Conservation (phyloP, 2,888 invertebrate species). For the Exocentrus adspersus region DNA sequence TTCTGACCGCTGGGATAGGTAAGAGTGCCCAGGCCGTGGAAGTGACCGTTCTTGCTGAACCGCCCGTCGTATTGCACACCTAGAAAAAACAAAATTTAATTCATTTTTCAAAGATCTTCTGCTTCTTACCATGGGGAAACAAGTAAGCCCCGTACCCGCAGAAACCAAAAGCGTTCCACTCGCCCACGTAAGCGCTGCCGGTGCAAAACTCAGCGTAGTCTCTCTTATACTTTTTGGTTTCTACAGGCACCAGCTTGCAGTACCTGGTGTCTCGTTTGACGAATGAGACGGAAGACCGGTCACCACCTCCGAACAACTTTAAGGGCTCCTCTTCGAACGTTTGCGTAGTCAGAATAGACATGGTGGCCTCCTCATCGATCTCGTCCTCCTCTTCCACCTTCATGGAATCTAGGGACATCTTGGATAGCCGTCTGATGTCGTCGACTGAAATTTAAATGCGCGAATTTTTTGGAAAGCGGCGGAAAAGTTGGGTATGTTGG, state of each 20-base stretch:
- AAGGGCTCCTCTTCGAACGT: not conserved
- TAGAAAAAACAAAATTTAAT: too few relatives aligned
- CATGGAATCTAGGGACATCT: not conserved
- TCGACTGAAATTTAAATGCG: too few relatives aligned
- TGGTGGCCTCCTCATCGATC: not conserved
- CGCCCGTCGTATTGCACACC: slow-evolving; percentile 44
- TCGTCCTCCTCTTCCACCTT: not conserved
- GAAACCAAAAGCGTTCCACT: slow-evolving; percentile 44
- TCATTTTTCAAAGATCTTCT: not conserved
- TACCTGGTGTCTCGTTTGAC: not conserved
- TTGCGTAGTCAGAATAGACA: not conserved
- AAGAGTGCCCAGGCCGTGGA: slow-evolving; percentile 42
- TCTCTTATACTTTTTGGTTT: slow-evolving; percentile 14
- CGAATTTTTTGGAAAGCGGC: too few relatives aligned
- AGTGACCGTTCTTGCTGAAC: slow-evolving; percentile 42
- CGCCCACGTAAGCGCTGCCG: slow-evolving; percentile 42
- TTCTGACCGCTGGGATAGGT: slow-evolving; percentile 44
- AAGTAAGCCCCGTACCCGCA: slow-evolving; percentile 43
- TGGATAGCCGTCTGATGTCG: too few relatives aligned
- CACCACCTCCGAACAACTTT: not conserved
- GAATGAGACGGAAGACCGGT: not conserved
- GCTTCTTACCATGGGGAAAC: slow-evolving; percentile 42
- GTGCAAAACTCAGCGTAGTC: slow-evolving; percentile 34
- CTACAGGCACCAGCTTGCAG: not conserved
- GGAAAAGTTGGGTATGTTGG: too few relatives aligned